A percentile compares a stretch with the other conserved stretches of the same genome.
Evolutionary conservation across 2,888 invertebrate species (phyloP).

Genomic region (Platycheirus albimanus): DNA sequence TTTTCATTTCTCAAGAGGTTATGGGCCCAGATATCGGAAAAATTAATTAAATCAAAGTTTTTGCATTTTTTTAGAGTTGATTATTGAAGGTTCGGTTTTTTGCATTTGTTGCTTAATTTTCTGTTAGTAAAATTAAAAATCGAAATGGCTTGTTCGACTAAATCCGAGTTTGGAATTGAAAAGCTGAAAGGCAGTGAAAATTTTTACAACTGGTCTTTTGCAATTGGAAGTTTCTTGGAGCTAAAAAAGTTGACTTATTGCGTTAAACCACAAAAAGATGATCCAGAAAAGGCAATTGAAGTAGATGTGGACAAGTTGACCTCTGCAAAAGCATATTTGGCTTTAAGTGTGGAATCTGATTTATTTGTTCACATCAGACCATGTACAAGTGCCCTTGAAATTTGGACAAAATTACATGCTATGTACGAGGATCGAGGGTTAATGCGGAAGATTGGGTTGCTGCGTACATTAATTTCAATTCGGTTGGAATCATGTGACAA

Average conservation of each 20-base stretch:
- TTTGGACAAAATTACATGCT: conserved; percentile 37
- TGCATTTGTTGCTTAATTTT: background rate
- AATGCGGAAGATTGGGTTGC: conserved; percentile 36
- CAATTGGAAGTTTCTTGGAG: background rate
- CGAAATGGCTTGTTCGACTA: background rate
- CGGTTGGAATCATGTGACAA: too few species aligned
- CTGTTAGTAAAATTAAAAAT: background rate
- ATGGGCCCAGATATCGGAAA: background rate
- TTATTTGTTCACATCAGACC: conserved; percentile 28
- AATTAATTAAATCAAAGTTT: background rate
- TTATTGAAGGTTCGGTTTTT: too few species aligned
- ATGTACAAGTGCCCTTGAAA: conserved; percentile 34
- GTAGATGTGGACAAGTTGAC: conserved; percentile 5
- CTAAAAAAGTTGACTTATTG: background rate
- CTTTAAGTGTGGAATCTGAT: conserved; percentile 32
- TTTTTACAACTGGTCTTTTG: conserved; percentile 2
- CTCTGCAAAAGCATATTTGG: conserved; percentile 34
- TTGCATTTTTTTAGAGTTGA: background rate
- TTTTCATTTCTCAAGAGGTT: conserved; percentile 1
- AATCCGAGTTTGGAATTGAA: background rate
- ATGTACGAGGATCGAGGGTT: conserved; percentile 50
- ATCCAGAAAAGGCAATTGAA: background rate
- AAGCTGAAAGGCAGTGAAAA: background rate
- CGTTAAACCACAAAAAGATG: background rate
- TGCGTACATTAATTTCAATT: conserved; percentile 46